phyloP scores from a whole-genome alignment of 2,888 invertebrate genomes.

The Lasioglossum marginatum region DNA sequence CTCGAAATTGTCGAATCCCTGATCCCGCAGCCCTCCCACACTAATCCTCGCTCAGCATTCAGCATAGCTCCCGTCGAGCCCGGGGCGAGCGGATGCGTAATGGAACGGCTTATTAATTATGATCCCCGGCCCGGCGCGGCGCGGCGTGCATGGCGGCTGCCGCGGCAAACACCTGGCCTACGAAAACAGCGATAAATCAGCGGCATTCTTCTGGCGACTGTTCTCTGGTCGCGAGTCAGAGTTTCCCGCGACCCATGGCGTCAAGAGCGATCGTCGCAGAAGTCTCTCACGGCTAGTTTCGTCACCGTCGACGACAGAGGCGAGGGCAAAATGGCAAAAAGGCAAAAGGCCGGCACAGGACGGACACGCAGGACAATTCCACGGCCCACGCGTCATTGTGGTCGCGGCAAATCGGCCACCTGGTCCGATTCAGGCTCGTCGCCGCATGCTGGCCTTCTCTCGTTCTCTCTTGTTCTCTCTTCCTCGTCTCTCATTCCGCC shows the following conservation, averaged over 20 bases:
- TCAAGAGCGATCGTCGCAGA: slow-evolving; percentile 27
- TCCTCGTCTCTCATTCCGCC: not conserved
- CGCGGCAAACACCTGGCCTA: slow-evolving; percentile 27
- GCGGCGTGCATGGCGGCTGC: not conserved
- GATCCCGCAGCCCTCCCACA: not conserved
- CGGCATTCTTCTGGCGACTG: slow-evolving; percentile 14
- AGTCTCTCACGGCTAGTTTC: slow-evolving; percentile 64
- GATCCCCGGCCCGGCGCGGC: not conserved
- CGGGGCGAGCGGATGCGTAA: not conserved
- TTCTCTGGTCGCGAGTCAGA: not conserved
- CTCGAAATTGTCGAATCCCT: not conserved
- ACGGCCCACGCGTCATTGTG: slow-evolving; percentile 78
- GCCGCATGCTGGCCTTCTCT: slow-evolving; percentile 64
- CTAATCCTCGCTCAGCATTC: not conserved
- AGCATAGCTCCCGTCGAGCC: not conserved
- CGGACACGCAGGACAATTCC: slow-evolving; percentile 66
- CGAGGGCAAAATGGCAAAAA: slow-evolving; percentile 29
- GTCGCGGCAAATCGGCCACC: slow-evolving; percentile 79
- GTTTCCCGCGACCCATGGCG: slow-evolving; percentile 23
- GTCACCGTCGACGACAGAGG: slow-evolving; percentile 58
- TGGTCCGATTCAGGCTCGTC: slow-evolving; percentile 68
- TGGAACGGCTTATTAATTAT: slow-evolving; percentile 7
- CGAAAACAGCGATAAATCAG: slow-evolving; percentile 20
- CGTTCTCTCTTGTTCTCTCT: slow-evolving; percentile 35
- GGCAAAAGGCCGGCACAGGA: slow-evolving; percentile 43